These are phyloP conservation scores for Trachelus iudaicus DNA, from an alignment of 2,888 invertebrate species.

Conservation along the genomic window DNA sequence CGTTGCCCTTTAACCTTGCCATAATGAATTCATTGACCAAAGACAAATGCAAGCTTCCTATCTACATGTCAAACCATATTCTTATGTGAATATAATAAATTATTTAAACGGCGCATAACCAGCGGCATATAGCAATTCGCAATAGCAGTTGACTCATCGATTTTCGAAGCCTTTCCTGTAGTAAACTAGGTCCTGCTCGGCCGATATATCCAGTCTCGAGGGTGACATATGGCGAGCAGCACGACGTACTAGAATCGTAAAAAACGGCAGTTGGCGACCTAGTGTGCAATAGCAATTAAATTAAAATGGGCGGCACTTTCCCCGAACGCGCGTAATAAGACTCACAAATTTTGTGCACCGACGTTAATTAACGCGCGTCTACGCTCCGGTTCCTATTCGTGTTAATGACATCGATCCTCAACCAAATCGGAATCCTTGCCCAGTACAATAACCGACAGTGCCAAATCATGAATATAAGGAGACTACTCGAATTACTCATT, in stretches of 20 bases:
- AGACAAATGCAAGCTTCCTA: not conserved
- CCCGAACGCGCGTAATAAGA: not conserved
- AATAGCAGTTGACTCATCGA: constrained; percentile 42
- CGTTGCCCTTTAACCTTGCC: not conserved
- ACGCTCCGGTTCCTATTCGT: constrained; percentile 19
- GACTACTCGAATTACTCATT: constrained; percentile 50
- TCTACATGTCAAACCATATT: not conserved
- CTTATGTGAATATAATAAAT: not conserved
- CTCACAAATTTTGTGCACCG: not conserved
- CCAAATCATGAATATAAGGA: constrained; percentile 37
- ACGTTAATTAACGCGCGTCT: not conserved
- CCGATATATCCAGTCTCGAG: not conserved
- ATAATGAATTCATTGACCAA: not conserved
- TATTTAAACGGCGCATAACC: not conserved
- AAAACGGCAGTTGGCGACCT: not conserved
- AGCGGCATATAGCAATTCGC: constrained; percentile 11
- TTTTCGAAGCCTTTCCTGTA: constrained; percentile 48
- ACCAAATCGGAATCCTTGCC: not conserved
- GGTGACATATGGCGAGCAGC: constrained; percentile 1
- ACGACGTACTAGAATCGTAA: not conserved
- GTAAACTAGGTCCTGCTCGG: not conserved
- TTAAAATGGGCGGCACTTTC: not conserved
- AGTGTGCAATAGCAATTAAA: not conserved
- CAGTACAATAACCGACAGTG: not conserved
- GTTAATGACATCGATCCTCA: constrained; percentile 11